Conservation (phyloP, 2,113 vertebrate species). For the Peromyscus maniculatus region DNA sequence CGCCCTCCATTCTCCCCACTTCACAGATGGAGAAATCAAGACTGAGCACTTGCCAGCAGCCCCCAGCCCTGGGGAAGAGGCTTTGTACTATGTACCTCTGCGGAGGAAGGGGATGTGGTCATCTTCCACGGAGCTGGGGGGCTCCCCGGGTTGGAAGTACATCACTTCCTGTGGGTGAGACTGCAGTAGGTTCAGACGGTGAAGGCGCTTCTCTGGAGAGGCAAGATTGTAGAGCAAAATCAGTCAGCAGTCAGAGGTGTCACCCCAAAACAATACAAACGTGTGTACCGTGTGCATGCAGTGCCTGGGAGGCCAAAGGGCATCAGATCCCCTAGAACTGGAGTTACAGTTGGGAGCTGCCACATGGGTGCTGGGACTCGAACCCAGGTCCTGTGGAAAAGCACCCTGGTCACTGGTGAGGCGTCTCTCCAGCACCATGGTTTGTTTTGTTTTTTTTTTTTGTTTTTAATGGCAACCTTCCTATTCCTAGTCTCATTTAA, state of each 20-base stretch:
- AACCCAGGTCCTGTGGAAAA: neutral
- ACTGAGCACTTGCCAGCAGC: neutral
- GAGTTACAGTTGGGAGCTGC: neutral
- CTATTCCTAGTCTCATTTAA: neutral
- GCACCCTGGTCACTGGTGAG: neutral
- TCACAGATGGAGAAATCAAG: neutral
- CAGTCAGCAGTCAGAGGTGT: neutral
- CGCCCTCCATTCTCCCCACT: neutral
- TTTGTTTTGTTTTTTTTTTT: neutral
- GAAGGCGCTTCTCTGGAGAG: constrained; percentile 91
- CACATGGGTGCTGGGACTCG: neutral
- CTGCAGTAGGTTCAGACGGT: constrained; percentile 89
- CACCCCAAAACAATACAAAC: neutral
- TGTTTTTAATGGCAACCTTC: neutral
- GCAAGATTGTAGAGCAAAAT: neutral
- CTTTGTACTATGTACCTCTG: constrained; percentile 84
- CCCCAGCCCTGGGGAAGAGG: neutral
- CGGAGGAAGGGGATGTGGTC: constrained; percentile 95
- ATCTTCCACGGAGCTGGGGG: constrained; percentile 91
- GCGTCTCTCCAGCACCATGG: neutral
- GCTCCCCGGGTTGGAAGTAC: constrained; percentile 92
- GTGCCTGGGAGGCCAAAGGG: neutral
- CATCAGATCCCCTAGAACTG: neutral
- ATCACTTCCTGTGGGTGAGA: constrained; percentile 89
- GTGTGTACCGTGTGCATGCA: neutral